These are phyloP conservation scores for Cosmopolites sordidus DNA, from an alignment of 2,888 invertebrate genomes.

Conservation along the genomic window DNA sequence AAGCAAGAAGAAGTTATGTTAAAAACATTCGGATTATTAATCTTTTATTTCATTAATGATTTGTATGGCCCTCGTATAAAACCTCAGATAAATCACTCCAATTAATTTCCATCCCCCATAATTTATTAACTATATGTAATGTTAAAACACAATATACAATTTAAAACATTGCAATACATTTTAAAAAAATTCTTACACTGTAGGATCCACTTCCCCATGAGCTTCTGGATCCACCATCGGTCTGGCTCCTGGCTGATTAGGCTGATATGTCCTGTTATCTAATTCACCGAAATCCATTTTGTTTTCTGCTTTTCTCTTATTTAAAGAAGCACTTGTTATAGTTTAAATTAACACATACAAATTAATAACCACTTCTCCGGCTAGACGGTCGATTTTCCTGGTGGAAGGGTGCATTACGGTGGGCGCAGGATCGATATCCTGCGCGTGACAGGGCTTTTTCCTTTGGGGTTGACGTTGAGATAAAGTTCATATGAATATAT, in stretches of 20 bases:
- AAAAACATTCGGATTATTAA: too few species aligned
- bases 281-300: neutral
- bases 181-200: conserved; percentile 54
- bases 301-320: neutral
- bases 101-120: too few species aligned
- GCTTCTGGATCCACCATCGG: conserved; percentile 82
- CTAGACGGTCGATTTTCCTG: conserved; percentile 16
- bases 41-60: too few species aligned
- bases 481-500: too few species aligned
- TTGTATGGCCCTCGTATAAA: too few species aligned
- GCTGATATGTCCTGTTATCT: neutral
- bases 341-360: conserved; percentile 6
- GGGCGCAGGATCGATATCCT: conserved; percentile 23
- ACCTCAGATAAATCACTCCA: too few species aligned
- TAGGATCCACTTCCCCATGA: conserved; percentile 80
- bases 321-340: neutral
- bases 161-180: too few species aligned
- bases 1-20: too few species aligned
- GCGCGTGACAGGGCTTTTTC: conserved; percentile 2
- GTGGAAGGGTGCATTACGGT: conserved; percentile 7
- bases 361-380: conserved; percentile 5
- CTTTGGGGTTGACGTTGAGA: neutral
- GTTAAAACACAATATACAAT: too few species aligned
- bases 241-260: conserved; percentile 44
- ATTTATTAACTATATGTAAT: too few species aligned